Conservation (phyloP, 2,113 vertebrate genomes). For the Meles meles region DNA sequence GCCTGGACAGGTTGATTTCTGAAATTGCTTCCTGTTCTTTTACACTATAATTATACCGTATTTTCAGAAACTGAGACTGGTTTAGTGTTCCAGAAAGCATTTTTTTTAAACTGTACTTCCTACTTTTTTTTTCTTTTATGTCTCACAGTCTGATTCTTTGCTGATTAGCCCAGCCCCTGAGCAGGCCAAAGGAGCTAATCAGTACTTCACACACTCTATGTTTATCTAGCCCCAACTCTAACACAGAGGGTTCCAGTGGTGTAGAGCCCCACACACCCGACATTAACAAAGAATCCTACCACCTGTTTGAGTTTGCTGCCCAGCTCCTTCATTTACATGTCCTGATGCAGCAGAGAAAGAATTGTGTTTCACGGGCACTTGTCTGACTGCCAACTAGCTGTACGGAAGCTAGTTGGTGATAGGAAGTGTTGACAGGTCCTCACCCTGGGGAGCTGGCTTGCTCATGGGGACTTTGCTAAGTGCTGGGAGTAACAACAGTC, state of each 20-base stretch:
- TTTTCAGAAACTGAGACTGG: background rate
- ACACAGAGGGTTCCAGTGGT: too few species aligned
- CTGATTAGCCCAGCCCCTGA: background rate
- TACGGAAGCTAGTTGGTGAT: background rate
- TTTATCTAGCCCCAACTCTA: background rate
- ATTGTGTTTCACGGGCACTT: background rate
- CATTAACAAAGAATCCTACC: background rate
- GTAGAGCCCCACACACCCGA: background rate
- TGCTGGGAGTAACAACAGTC: conserved; percentile 7
- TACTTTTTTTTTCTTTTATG: too few species aligned
- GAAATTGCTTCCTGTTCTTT: background rate
- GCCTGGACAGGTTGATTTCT: background rate
- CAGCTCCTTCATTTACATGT: background rate
- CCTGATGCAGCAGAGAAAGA: background rate
- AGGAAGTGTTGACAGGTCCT: conserved; percentile 41
- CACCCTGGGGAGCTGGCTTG: conserved; percentile 18
- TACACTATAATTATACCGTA: background rate
- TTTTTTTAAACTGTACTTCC: background rate
- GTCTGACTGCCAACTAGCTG: background rate
- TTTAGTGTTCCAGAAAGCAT: background rate
- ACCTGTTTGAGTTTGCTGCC: background rate
- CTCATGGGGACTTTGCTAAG: conserved; percentile 43
- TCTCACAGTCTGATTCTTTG: background rate
- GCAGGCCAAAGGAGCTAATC: background rate
- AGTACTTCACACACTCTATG: background rate